Conservation (phyloP, 2,797 vertebrate species). For the Propithecus perrieri region DNA sequence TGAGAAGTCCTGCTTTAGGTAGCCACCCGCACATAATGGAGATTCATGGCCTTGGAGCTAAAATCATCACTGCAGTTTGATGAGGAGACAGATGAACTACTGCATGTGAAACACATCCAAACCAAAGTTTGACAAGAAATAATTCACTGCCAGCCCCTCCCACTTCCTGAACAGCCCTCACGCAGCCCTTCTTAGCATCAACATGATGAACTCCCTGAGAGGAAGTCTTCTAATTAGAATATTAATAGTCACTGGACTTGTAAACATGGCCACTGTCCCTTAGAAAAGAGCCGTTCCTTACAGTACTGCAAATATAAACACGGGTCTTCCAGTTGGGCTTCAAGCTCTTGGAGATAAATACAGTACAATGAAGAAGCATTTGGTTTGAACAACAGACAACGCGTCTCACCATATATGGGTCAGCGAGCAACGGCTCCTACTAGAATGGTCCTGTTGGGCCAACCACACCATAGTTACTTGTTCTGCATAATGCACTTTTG, state of each 20-base stretch:
- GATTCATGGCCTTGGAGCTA: not conserved
- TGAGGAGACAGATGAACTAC: not conserved
- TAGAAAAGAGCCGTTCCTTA: not conserved
- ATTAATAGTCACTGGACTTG: not conserved
- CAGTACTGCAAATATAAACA: not conserved
- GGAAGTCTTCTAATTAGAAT: not conserved
- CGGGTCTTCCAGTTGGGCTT: not conserved
- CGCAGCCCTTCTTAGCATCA: not conserved
- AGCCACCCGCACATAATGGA: not conserved
- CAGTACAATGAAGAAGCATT: rapidly evolving
- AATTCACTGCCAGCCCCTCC: not conserved
- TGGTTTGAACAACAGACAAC: not conserved
- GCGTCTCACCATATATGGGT: conserved; percentile 48
- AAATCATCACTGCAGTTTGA: not conserved
- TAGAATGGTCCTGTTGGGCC: conserved; percentile 46
- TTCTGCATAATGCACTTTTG: conserved; percentile 69
- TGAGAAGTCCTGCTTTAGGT: not conserved
- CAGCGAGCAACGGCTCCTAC: conserved; percentile 30
- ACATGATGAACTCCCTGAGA: not conserved
- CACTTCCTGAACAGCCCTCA: not conserved
- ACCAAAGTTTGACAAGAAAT: not conserved
- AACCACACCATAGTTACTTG: conserved; percentile 53
- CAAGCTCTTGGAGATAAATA: not conserved
- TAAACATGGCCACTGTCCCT: not conserved
- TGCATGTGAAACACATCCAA: conserved; percentile 18